Percentiles rank a stretch among this genome's conserved stretches.
Evolutionary conservation across 2,797 vertebrate species (phyloP).

Genomic region (Onychomys leucogaster): DNA sequence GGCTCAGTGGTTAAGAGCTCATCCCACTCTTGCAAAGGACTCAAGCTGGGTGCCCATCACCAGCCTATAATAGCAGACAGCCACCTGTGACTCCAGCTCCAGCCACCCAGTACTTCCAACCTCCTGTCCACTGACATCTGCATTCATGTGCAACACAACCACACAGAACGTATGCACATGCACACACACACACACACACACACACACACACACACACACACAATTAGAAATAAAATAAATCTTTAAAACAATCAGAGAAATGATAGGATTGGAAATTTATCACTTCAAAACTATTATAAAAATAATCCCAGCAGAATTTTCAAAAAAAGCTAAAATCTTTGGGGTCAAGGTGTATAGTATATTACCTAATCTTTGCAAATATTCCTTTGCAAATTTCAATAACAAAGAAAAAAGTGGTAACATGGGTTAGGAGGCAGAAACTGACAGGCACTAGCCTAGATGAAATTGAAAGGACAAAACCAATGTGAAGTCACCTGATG

Average conservation of each 20-base stretch:
- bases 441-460: not conserved
- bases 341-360: not conserved
- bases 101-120: not conserved
- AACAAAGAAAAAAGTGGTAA: not conserved
- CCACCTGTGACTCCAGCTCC: not conserved
- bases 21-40: not conserved
- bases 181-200: not conserved
- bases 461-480: not conserved
- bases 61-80: not conserved
- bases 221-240: not conserved
- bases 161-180: not conserved
- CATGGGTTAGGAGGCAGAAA: not conserved
- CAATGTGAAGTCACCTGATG: too few species aligned
- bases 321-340: not conserved
- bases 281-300: conserved; percentile 19
- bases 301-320: not conserved
- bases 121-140: not conserved
- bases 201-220: not conserved
- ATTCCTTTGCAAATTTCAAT: not conserved
- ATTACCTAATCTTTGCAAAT: not conserved
- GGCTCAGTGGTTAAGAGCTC: not conserved
- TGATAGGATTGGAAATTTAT: not conserved
- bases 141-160: not conserved
- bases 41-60: not conserved
- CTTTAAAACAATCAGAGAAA: conserved; percentile 37